Base-by-base conservation (phyloP, 2,797 vertebrate genomes). In the Sebastes kiyomatsui region DNA sequence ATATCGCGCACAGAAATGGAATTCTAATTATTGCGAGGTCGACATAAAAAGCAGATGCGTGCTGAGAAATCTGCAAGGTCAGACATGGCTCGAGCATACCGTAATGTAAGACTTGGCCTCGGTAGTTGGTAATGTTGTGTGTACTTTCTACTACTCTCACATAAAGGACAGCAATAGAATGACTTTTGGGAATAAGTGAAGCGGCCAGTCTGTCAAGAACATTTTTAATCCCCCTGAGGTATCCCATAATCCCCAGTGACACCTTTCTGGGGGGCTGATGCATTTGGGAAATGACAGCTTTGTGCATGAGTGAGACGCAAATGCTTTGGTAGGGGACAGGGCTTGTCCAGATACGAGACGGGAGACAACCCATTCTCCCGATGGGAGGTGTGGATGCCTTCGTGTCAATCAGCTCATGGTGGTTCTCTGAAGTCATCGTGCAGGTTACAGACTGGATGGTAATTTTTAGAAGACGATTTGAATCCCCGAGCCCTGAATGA, bases 191-290 rank as follows among this genome's bases (percentile, higher is more conserved):
- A 89, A 80, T 76, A 87, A 85, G 87, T 80, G 87, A 88, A 88
- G 83, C 82, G 69, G 74, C 88, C 87, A 87, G 90, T 75, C 87
- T 92, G 92, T 92, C 93, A 92, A 87, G 75, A 90, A 88, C 85
- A 82, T 85, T 85, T 80, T 85, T 91, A 93, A 90, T 90, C 93
- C 93, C 80, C 81, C 32, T 18, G 87, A 88, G 88, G 90, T 90
- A 71, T 89, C 68, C 89, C 83, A 67, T 93, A 95, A 95, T 94
- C 93, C 93, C 87, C 74, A 81, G 83, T 92, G 92, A 93, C 92
- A 90, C 91, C 87, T 90, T 90, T 90, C 87, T 68, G 77, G 71
- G 73, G 81, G 84, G 86, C 52, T 78, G 84, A 87, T 76, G 75
- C 81, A 71, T 92, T 93, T 87, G 76, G 87, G 88, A 88, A 93